Conservation (phyloP, 1,140 invertebrate species). For the Dendrolimus punctatus region DNA sequence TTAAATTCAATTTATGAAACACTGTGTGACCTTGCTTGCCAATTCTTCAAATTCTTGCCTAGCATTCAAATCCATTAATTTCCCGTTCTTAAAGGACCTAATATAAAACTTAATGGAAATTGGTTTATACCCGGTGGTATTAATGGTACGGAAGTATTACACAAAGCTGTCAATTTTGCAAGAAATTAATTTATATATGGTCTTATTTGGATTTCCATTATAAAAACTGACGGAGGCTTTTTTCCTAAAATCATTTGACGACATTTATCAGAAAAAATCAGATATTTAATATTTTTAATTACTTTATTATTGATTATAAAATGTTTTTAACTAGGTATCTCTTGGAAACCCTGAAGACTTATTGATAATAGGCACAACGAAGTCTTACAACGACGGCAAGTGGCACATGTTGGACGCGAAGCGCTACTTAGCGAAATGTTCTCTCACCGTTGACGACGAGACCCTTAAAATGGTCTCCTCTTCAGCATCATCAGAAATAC, state of each 20-base stretch:
- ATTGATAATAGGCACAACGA: slow-evolving; percentile 70
- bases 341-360: slow-evolving; percentile 64
- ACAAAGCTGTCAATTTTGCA: no score
- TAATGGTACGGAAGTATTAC: no score
- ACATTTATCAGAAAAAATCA: no score
- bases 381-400: slow-evolving; percentile 85
- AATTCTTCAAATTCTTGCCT: not conserved
- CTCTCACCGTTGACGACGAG: slow-evolving; percentile 80
- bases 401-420: slow-evolving; percentile 86
- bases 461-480: slow-evolving; percentile 47
- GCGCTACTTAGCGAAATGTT: slow-evolving; percentile 77
- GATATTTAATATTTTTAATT: slow-evolving; percentile 1
- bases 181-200: no score
- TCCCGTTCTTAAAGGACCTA: no score
- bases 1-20: not conserved
- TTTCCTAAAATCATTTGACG: no score
- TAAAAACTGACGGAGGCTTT: no score
- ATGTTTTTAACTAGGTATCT: slow-evolving; percentile 29
- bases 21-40: not conserved
- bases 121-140: no score
- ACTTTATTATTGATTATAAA: not conserved
- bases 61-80: no score
- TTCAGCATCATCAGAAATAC: slow-evolving; percentile 65
- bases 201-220: no score
- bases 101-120: no score